These are phyloP conservation scores for Galerucella calmariensis DNA, from an alignment of 2,888 invertebrate genomes.

Conservation along the genomic window DNA sequence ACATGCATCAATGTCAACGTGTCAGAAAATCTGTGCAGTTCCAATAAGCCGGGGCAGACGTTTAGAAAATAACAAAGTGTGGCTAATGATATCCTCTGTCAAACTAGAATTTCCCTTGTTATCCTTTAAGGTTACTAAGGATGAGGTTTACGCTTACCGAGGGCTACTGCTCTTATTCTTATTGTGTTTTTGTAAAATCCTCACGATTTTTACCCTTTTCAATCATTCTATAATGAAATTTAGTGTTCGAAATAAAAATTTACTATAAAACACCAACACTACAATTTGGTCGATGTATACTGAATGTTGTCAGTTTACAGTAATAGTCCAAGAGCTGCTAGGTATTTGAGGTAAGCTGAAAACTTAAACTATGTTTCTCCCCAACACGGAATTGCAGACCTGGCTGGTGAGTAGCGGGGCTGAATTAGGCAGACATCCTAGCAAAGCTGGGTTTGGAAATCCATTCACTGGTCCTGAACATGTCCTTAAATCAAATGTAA, in stretches of 20 bases:
- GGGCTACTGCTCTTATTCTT: not conserved
- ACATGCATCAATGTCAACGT: constrained; percentile 33
- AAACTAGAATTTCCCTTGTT: constrained; percentile 20
- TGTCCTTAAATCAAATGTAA: too few relatives aligned
- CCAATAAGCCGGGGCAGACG: constrained; percentile 22
- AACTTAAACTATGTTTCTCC: too few relatives aligned
- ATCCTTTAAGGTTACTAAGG: constrained; percentile 16
- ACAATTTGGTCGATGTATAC: too few relatives aligned
- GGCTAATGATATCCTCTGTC: constrained; percentile 21
- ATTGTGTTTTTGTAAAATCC: not conserved
- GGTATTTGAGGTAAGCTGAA: too few relatives aligned
- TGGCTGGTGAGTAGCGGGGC: too few relatives aligned
- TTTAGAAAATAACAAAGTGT: constrained; percentile 21
- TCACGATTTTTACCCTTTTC: not conserved
- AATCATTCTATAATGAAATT: not conserved
- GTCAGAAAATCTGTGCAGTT: constrained; percentile 30
- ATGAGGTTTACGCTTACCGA: constrained; percentile 5
- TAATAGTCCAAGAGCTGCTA: too few relatives aligned
- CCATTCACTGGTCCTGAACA: too few relatives aligned
- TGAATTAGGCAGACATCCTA: too few relatives aligned
- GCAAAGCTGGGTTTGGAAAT: too few relatives aligned
- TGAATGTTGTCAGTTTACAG: too few relatives aligned
- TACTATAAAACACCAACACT: too few relatives aligned
- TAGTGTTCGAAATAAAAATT: not conserved
- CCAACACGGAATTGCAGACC: too few relatives aligned